phyloP scores from a whole-genome alignment of 1,140 invertebrate species.

The Cataglyphis hispanica region DNA sequence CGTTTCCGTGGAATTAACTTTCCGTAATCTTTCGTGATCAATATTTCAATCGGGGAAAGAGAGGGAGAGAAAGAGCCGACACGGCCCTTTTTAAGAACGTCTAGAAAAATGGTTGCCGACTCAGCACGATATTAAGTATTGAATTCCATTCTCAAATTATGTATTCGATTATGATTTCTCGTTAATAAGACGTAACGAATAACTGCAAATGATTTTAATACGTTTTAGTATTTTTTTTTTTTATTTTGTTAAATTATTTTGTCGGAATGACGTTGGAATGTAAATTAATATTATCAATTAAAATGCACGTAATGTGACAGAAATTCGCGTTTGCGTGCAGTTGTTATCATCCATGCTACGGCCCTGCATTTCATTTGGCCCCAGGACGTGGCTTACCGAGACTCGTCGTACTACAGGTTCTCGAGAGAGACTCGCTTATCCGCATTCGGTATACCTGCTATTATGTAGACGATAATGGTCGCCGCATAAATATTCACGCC shows the following conservation, averaged over 20 bases:
- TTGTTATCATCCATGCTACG: slow-evolving; percentile 26
- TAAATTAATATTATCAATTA: neutral
- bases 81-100: slow-evolving; percentile 38
- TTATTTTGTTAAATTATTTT: no score
- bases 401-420: slow-evolving; percentile 33
- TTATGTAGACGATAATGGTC: slow-evolving; percentile 85
- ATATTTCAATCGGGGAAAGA: slow-evolving; percentile 47
- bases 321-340: neutral
- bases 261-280: neutral
- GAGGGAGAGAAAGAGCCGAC: neutral
- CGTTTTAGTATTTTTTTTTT: no score
- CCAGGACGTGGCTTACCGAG: slow-evolving; percentile 20
- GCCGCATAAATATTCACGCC: slow-evolving; percentile 86
- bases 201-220: neutral
- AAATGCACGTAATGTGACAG: no score
- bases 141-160: neutral
- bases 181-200: neutral
- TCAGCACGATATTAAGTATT: neutral
- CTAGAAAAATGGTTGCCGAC: slow-evolving; percentile 60
- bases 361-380: slow-evolving; percentile 61
- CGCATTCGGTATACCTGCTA: slow-evolving; percentile 79
- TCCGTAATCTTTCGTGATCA: slow-evolving; percentile 60
- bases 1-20: slow-evolving; percentile 75
- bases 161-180: neutral
- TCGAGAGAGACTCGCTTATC: slow-evolving; percentile 71